phyloP scores from a whole-genome alignment of 1,140 invertebrate genomes.

The Saxidomus purpurata region DNA sequence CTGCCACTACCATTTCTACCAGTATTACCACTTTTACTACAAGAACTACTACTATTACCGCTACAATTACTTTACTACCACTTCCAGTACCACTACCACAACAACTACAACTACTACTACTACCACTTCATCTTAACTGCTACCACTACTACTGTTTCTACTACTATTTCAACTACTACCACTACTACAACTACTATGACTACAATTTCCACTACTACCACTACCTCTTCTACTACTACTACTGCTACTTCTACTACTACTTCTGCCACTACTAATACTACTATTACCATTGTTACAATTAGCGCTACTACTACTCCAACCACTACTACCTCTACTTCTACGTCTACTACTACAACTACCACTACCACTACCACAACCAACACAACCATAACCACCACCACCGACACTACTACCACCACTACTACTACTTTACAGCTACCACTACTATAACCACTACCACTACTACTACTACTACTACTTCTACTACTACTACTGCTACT shows the following conservation, averaged over 20 bases:
- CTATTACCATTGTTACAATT: slow-evolving; percentile 53
- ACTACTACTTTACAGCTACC: no score
- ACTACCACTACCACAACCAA: no score
- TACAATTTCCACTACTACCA: no score
- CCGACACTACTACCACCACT: no score
- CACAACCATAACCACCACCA: no score
- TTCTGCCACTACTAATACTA: slow-evolving; percentile 39
- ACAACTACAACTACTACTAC: slow-evolving; percentile 21
- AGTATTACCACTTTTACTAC: slow-evolving; percentile 14
- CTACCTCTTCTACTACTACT: slow-evolving; percentile 20
- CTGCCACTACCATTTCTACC: slow-evolving; percentile 10
- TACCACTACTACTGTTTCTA: slow-evolving; percentile 21
- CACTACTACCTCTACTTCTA: slow-evolving; percentile 35
- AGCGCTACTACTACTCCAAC: slow-evolving; percentile 55
- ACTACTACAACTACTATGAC: no score
- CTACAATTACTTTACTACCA: slow-evolving; percentile 29
- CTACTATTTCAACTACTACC: no score
- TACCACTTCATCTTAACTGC: slow-evolving; percentile 33
- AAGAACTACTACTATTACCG: neutral
- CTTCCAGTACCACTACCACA: slow-evolving; percentile 39
- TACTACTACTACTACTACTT: no score
- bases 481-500: no score
- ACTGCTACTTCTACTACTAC: slow-evolving; percentile 18
- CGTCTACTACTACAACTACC: slow-evolving; percentile 30
- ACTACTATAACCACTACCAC: no score